Conservation (phyloP, 1,140 invertebrate genomes). For the Musca vetustissima region DNA sequence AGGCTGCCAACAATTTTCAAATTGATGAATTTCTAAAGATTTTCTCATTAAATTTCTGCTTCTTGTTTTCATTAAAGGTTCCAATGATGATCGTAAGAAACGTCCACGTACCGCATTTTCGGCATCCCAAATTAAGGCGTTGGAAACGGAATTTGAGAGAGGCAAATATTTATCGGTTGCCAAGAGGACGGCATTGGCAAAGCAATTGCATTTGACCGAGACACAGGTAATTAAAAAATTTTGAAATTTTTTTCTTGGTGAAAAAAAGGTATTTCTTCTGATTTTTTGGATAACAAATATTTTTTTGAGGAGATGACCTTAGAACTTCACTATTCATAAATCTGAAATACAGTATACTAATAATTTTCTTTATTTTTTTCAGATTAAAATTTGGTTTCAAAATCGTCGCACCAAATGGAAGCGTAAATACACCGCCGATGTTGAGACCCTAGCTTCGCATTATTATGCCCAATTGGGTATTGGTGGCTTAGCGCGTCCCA, state of each 20-base stretch:
- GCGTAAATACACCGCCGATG: slow-evolving; percentile 85
- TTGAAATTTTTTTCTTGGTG: too few relatives aligned
- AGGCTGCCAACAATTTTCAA: not conserved
- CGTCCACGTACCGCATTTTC: slow-evolving; percentile 85
- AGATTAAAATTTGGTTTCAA: slow-evolving; percentile 96
- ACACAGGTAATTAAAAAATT: slow-evolving; percentile 80
- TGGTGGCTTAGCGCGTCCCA: slow-evolving; percentile 69
- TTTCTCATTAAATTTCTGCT: not conserved
- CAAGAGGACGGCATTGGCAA: slow-evolving; percentile 78
- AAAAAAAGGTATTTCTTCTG: too few relatives aligned
- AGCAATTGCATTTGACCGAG: slow-evolving; percentile 80
- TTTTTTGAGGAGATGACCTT: too few relatives aligned
- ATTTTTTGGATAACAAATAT: too few relatives aligned
- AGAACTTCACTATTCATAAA: not conserved
- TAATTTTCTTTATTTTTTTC: slow-evolving; percentile 48
- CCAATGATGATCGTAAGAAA: slow-evolving; percentile 75
- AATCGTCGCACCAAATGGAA: slow-evolving; percentile 90
- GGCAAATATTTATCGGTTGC: slow-evolving; percentile 88
- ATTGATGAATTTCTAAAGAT: not conserved
- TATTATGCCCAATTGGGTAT: slow-evolving; percentile 86
- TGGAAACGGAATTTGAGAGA: slow-evolving; percentile 86
- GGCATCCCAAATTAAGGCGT: slow-evolving; percentile 82
- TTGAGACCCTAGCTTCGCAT: slow-evolving; percentile 84
- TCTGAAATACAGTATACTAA: too few relatives aligned
- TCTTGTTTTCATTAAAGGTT: slow-evolving; percentile 31